A percentile compares a stretch with the other conserved stretches of the same genome.
Conservation (phyloP, 2,797 vertebrate species). For the Ceryle rudis region DNA sequence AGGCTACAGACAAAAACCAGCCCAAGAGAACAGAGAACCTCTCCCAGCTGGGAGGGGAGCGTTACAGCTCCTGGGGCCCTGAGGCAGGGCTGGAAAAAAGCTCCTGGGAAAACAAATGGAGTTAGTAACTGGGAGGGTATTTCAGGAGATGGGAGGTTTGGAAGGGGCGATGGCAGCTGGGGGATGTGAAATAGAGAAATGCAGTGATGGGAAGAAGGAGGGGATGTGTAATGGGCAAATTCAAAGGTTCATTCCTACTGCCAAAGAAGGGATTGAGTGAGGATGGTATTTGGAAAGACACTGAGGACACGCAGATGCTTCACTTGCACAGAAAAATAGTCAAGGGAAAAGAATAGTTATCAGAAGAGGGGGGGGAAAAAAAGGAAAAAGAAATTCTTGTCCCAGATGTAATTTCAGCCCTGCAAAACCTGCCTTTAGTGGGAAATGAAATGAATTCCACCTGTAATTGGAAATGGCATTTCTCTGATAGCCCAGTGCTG, state of each 20-base stretch:
- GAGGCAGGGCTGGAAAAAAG: not conserved
- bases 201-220: not conserved
- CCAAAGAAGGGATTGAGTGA: not conserved
- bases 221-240: not conserved
- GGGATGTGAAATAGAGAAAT: not conserved
- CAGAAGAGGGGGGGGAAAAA: not conserved
- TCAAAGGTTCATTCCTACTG: not conserved
- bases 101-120: not conserved
- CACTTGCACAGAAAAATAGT: not conserved
- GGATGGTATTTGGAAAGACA: not conserved
- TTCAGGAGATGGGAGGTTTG: not conserved
- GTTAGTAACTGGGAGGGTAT: not conserved
- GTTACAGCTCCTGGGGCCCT: not conserved
- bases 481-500: constrained; percentile 26
- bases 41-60: not conserved
- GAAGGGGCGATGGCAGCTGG: not conserved
- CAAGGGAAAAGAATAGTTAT: not conserved
- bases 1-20: not conserved
- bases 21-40: not conserved
- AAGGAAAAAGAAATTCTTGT: not conserved
- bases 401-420: not conserved
- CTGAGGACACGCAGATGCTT: not conserved
- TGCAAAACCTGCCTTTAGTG: not conserved
- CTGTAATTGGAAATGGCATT: constrained; percentile 32
- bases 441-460: constrained; percentile 22